phyloP scores from a whole-genome alignment of 1,140 invertebrate genomes.

The Anadara kagoshimensis region DNA sequence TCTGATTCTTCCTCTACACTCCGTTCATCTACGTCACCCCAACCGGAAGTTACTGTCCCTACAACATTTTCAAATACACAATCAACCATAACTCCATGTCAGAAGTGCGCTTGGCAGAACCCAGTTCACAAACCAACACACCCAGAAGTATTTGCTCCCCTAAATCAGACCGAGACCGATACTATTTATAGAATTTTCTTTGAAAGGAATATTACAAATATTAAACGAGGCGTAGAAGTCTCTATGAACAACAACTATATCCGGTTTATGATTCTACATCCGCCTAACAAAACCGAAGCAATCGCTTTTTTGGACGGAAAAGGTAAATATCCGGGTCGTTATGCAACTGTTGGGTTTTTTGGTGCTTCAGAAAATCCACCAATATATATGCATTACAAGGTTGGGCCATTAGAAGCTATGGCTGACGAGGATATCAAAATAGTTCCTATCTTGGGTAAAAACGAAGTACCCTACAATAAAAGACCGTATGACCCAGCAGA shows the following conservation, averaged over 20 bases:
- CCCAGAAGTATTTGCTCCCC: constrained; percentile 46
- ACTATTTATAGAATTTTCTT: constrained; percentile 25
- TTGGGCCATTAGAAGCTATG: constrained; percentile 46
- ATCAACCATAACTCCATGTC: not conserved
- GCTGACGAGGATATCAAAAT: constrained; percentile 14
- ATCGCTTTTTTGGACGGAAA: constrained; percentile 49
- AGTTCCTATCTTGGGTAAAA: constrained; percentile 12
- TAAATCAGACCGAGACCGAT: constrained; percentile 40
- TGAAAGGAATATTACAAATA: constrained; percentile 31
- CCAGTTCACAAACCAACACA: constrained; percentile 25
- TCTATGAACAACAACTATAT: constrained; percentile 45
- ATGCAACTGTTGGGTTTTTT: constrained; percentile 54
- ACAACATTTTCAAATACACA: not conserved
- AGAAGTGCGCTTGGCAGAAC: constrained; percentile 27
- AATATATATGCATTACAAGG: constrained; percentile 57
- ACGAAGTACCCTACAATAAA: constrained; percentile 35
- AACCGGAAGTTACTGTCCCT: not conserved
- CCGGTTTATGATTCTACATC: constrained; percentile 45
- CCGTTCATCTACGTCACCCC: too few relatives aligned
- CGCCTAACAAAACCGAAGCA: constrained; percentile 49
- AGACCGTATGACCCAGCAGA: constrained; percentile 36
- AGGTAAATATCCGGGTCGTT: constrained; percentile 46
- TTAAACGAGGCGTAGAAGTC: constrained; percentile 18
- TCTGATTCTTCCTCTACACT: too few relatives aligned
- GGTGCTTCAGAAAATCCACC: constrained; percentile 47